These are phyloP conservation scores for Leucophenga varia DNA, from an alignment of 1,140 invertebrate species.

Conservation along the genomic window DNA sequence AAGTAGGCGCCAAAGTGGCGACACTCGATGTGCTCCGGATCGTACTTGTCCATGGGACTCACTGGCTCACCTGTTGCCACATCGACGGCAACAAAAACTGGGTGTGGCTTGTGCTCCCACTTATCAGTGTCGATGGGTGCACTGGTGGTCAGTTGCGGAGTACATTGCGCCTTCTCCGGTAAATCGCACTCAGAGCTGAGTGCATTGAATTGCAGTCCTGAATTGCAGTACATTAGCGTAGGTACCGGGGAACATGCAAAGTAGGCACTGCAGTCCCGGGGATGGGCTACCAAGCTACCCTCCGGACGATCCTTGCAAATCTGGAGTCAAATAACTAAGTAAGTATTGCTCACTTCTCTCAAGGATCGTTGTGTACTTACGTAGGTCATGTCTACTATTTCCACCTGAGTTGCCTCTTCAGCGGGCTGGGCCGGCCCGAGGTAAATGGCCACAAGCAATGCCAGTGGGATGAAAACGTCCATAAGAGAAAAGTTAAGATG, in stretches of 20 bases:
- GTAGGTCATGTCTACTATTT: slow-evolving; percentile 26
- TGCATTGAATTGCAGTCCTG: slow-evolving; percentile 31
- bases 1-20: slow-evolving; percentile 48
- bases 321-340: slow-evolving; percentile 13
- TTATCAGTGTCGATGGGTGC: slow-evolving; percentile 7
- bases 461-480: no score
- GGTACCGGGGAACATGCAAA: slow-evolving; percentile 30
- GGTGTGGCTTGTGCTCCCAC: slow-evolving; percentile 29
- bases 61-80: slow-evolving; percentile 29
- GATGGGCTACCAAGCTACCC: slow-evolving; percentile 31
- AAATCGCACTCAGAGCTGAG: slow-evolving; percentile 20
- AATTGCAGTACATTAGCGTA: slow-evolving; percentile 24
- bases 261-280: slow-evolving; percentile 34
- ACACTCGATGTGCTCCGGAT: slow-evolving; percentile 37
- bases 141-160: background rate
- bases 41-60: slow-evolving; percentile 37
- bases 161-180: slow-evolving; percentile 28
- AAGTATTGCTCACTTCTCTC: no score
- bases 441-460: slow-evolving; percentile 30
- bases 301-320: slow-evolving; percentile 23
- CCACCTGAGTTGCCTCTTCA: slow-evolving; percentile 7
- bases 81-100: slow-evolving; percentile 36
- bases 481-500: no score
- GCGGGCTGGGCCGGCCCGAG: slow-evolving; percentile 9
- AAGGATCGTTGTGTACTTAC: slow-evolving; percentile 19